Conservation (phyloP, 2,888 invertebrate genomes). For the Cyclophora albipunctata region DNA sequence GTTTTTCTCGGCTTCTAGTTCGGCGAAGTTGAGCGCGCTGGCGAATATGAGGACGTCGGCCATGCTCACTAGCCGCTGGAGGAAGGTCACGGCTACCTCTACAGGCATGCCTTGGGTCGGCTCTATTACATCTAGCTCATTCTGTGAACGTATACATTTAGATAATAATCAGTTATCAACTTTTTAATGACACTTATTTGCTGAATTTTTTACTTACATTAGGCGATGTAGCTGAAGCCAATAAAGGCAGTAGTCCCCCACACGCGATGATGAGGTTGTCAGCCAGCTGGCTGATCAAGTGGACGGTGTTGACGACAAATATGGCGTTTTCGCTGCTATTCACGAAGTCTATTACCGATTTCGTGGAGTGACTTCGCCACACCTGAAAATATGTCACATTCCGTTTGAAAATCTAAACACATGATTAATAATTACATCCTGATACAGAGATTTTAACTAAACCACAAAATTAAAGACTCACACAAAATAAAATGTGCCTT, state of each 20-base stretch:
- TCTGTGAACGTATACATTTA: constrained; percentile 74
- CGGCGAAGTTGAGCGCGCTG: constrained; percentile 97
- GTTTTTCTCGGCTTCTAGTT: constrained; percentile 99
- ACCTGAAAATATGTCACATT: constrained; percentile 42
- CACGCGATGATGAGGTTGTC: constrained; percentile 99
- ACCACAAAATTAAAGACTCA: too few species aligned
- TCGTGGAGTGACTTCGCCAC: constrained; percentile 94
- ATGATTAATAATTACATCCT: too few species aligned
- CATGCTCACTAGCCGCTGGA: constrained; percentile 98
- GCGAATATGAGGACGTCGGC: constrained; percentile 99
- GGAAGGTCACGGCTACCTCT: constrained; percentile 97
- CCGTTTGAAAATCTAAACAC: too few species aligned
- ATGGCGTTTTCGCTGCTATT: constrained; percentile 99
- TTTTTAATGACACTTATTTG: background rate
- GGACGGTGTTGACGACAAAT: constrained; percentile 99
- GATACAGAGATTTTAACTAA: too few species aligned
- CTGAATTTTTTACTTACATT: constrained; percentile 78
- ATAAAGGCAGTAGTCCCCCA: constrained; percentile 94
- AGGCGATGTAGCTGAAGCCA: constrained; percentile 98
- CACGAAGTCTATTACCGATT: constrained; percentile 97
- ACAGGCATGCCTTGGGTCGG: constrained; percentile 99
- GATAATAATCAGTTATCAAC: background rate
- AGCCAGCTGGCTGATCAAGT: constrained; percentile 98
- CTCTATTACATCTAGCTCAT: constrained; percentile 98
- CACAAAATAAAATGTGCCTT: too few species aligned